These are phyloP conservation scores for Chrysina gloriosa DNA, from an alignment of 2,888 invertebrate genomes.

Conservation along the genomic window DNA sequence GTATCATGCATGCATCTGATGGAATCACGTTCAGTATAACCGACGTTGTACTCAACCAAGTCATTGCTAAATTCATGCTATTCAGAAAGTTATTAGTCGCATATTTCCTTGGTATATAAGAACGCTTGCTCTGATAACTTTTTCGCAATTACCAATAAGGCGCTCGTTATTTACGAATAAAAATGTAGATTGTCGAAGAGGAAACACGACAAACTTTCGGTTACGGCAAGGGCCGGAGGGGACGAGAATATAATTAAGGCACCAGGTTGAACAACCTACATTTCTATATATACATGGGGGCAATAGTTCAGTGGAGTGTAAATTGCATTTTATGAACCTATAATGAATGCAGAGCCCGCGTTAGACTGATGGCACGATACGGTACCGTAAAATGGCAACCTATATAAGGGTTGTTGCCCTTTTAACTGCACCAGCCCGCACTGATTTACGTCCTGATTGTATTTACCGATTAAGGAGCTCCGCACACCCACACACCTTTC, in stretches of 20 bases:
- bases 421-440: constrained; percentile 40
- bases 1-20: no score
- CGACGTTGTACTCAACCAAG: no score
- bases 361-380: constrained; percentile 43
- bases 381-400: constrained; percentile 48
- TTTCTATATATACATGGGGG: constrained; percentile 2
- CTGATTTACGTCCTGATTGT: constrained; percentile 37
- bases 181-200: background rate
- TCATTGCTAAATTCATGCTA: no score
- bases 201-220: constrained; percentile 15
- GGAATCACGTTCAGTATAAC: no score
- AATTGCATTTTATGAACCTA: constrained; percentile 39
- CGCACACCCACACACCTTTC: background rate
- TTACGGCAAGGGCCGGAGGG: background rate
- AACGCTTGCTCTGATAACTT: constrained; percentile 6
- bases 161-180: constrained; percentile 13
- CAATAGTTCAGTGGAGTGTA: constrained; percentile 36
- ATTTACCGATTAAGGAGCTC: constrained; percentile 14
- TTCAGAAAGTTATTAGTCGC: background rate
- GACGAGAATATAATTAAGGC: constrained; percentile 3
- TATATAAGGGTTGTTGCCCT: constrained; percentile 46
- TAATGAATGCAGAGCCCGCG: constrained; percentile 42
- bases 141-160: constrained; percentile 7
- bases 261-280: constrained; percentile 36
- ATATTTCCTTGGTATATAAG: background rate